Conservation (phyloP, 2,888 invertebrate genomes). For the Drosophila diplacantha region DNA sequence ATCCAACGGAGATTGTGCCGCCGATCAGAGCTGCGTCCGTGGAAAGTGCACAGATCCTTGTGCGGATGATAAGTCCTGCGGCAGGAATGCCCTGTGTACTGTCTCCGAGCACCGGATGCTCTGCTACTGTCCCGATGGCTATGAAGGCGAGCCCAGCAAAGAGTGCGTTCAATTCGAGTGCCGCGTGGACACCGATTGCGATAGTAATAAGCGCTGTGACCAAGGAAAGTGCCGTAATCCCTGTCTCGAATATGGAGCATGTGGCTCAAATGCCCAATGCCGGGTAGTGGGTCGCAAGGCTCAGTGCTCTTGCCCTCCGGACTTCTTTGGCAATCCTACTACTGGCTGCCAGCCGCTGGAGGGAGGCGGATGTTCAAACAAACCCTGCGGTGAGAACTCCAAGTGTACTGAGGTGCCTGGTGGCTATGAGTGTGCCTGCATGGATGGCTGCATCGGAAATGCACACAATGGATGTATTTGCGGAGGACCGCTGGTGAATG, state of each 20-base stretch:
- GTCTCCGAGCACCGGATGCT: slow-evolving; percentile 89
- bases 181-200: slow-evolving; percentile 86
- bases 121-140: slow-evolving; percentile 92
- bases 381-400: slow-evolving; percentile 91
- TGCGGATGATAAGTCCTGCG: slow-evolving; percentile 83
- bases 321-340: slow-evolving; percentile 84
- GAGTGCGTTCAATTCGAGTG: slow-evolving; percentile 89
- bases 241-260: slow-evolving; percentile 85
- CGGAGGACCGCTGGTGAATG: slow-evolving; percentile 82
- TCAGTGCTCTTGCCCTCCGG: slow-evolving; percentile 87
- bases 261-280: slow-evolving; percentile 91
- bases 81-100: slow-evolving; percentile 87
- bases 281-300: slow-evolving; percentile 86
- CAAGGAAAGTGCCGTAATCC: slow-evolving; percentile 89
- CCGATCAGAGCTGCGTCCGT: slow-evolving; percentile 85
- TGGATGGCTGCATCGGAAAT: slow-evolving; percentile 88
- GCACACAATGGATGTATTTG: slow-evolving; percentile 89
- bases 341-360: slow-evolving; percentile 84
- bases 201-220: slow-evolving; percentile 86
- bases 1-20: slow-evolving; percentile 87
- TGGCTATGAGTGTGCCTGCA: slow-evolving; percentile 90
- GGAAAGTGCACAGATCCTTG: slow-evolving; percentile 86
- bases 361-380: slow-evolving; percentile 85
- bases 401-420: slow-evolving; percentile 87
- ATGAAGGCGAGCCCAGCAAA: slow-evolving; percentile 87